Conservation (phyloP, 2,113 vertebrate genomes). For the Toxostoma redivivum region DNA sequence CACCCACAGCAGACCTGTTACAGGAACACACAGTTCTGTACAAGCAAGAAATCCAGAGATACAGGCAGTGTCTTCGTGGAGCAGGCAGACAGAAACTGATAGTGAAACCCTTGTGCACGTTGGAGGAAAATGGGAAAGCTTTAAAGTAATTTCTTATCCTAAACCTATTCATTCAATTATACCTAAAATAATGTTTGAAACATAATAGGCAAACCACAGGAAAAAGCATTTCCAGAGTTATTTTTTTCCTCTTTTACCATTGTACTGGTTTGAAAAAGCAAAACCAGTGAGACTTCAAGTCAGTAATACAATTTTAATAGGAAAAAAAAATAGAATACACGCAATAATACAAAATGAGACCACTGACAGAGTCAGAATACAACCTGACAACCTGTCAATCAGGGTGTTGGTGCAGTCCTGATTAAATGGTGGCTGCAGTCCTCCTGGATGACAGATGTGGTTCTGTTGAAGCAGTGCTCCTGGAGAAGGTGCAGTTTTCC, state of each 20-base stretch:
- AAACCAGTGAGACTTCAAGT: too few relatives aligned
- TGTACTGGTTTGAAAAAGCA: too few relatives aligned
- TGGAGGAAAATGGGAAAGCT: background rate
- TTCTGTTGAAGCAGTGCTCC: too few relatives aligned
- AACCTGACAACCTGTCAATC: too few relatives aligned
- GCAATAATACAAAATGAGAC: too few relatives aligned
- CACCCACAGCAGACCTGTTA: background rate
- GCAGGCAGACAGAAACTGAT: background rate
- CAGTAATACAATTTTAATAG: too few relatives aligned
- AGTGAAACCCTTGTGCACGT: background rate
- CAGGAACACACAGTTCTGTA: background rate
- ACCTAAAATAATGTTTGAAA: background rate
- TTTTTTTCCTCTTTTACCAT: background rate
- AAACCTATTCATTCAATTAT: background rate
- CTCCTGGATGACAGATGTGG: too few relatives aligned
- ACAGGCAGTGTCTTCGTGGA: background rate
- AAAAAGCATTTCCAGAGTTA: background rate
- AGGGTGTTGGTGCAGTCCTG: too few relatives aligned
- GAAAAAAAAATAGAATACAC: too few relatives aligned
- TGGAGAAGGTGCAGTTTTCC: too few relatives aligned
- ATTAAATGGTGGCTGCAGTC: too few relatives aligned
- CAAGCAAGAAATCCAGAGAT: background rate
- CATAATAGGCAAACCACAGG: fast-evolving
- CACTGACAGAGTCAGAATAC: too few relatives aligned
- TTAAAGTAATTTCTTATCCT: background rate